Percentiles rank a stretch among this genome's conserved stretches.
Evolutionary conservation across 1,140 invertebrate genomes (phyloP).

Genomic region (Hyles vespertilio): DNA sequence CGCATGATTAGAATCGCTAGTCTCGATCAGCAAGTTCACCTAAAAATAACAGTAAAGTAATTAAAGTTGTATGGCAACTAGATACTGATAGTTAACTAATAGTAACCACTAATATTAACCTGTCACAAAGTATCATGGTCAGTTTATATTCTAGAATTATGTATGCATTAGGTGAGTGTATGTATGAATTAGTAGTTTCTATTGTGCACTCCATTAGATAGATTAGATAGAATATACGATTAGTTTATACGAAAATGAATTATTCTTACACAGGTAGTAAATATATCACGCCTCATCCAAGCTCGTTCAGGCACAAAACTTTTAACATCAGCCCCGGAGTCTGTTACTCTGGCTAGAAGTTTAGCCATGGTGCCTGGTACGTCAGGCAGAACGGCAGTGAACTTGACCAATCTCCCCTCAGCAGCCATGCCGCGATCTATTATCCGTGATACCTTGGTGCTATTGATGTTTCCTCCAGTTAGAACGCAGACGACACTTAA

Average conservation of each 20-base stretch:
- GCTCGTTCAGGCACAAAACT: slow-evolving; percentile 93
- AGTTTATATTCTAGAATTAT: no score
- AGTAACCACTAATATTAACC: no score
- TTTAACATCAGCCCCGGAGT: slow-evolving; percentile 89
- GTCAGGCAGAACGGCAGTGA: slow-evolving; percentile 76
- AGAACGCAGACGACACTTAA: slow-evolving; percentile 79
- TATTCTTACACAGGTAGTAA: slow-evolving; percentile 19
- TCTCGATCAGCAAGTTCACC: slow-evolving; percentile 27
- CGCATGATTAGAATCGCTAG: slow-evolving; percentile 19
- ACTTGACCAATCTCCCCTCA: slow-evolving; percentile 89
- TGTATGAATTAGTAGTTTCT: no score
- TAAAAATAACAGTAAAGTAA: slow-evolving; percentile 8
- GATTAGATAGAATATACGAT: no score
- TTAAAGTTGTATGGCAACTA: no score
- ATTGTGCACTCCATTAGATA: no score
- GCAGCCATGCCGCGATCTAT: slow-evolving; percentile 90
- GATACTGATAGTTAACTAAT: no score
- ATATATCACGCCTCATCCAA: slow-evolving; percentile 88
- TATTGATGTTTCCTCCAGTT: slow-evolving; percentile 94
- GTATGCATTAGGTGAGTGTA: no score
- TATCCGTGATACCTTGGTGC: slow-evolving; percentile 88
- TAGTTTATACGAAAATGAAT: not conserved
- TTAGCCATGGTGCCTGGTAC: slow-evolving; percentile 90
- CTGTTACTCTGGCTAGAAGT: slow-evolving; percentile 81
- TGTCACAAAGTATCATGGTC: no score